Base-by-base conservation (phyloP, 2,113 vertebrate species). In the Scalopus aquaticus region DNA sequence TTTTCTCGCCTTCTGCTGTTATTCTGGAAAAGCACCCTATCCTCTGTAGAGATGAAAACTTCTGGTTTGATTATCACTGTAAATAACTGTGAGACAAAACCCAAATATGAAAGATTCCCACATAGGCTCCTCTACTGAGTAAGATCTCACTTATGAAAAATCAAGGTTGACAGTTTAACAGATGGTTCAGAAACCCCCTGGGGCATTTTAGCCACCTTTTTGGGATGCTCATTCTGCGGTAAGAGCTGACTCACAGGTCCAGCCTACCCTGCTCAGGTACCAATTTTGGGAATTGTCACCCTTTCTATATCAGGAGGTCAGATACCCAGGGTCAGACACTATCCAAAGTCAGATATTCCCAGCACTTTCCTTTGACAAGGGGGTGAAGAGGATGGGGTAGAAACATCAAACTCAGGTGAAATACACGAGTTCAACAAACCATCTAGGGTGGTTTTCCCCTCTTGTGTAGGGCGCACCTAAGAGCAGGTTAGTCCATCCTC, bases 61-160 rank as follows among this genome's bases (percentile, higher is more conserved):
- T 88, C 88, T 88, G 28, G 15, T 91, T 82, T 88, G 67, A 86
- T 93, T 79, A 74, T 56, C 37, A 92, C 37, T 72, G 76, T 77
- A 79, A 83, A 86, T 88, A 91, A 93, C 81, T 84, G n/a, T 64
- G 39, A 93, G 88, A 92, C 42, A 84, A 90, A 91, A 22, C 49
- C 35, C 54, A 78, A 30, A 92, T 77, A 64, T 90, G 83, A 83
- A 94, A 91, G 62, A 62, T 22, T 77, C 60, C 80, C 32, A 62
- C 35, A 64, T 5, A 73, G 15, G 5, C 35, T 78, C 12, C 49
- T 78, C 51, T 64, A 19, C 9, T 88, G 82, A 90, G 56, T 92
- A 93, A 88, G 44, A 60, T 54, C 81, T 90, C 58, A 22, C 54
- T 70, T 79, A 89, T 88, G 93, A 95, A 77, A 93, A 95, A 69